Percentiles rank a stretch among this genome's conserved stretches.
Evolutionary conservation across 2,797 vertebrate species (phyloP).

Genomic region (Mormyrus hasselquistii): DNA sequence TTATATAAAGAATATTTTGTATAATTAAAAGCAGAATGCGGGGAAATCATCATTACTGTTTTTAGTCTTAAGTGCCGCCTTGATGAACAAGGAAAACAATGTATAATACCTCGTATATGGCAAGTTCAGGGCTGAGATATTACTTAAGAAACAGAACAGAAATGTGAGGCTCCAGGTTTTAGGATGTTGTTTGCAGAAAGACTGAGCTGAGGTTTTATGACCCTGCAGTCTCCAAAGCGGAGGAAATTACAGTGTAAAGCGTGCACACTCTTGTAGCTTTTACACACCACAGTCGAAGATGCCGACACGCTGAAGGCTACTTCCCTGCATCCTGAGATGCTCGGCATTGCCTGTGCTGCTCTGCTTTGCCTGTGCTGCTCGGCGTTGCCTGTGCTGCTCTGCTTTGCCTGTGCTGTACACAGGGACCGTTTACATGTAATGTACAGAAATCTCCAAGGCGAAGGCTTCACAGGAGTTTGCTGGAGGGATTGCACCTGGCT

Average conservation of each 20-base stretch:
- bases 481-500: not conserved
- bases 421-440: not conserved
- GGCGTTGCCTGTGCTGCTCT: no score
- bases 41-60: not conserved
- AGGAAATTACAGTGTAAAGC: not conserved
- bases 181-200: not conserved
- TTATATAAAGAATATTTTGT: not conserved
- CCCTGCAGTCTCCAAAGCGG: not conserved
- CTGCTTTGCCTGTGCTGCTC: not conserved
- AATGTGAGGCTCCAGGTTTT: not conserved
- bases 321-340: not conserved
- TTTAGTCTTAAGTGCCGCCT: not conserved
- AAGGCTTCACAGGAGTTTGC: not conserved
- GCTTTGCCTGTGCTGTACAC: no score
- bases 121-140: not conserved
- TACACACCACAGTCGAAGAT: not conserved
- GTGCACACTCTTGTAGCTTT: not conserved
- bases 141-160: not conserved
- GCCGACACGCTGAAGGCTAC: not conserved
- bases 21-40: not conserved
- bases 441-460: not conserved
- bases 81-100: not conserved
- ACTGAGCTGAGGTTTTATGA: not conserved
- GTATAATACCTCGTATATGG: not conserved
- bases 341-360: not conserved